Percentiles rank a stretch among this genome's conserved stretches.
These are phyloP conservation scores for Tragelaphus scriptus DNA, from an alignment of 2,113 vertebrate genomes.

Conservation along the genomic window DNA sequence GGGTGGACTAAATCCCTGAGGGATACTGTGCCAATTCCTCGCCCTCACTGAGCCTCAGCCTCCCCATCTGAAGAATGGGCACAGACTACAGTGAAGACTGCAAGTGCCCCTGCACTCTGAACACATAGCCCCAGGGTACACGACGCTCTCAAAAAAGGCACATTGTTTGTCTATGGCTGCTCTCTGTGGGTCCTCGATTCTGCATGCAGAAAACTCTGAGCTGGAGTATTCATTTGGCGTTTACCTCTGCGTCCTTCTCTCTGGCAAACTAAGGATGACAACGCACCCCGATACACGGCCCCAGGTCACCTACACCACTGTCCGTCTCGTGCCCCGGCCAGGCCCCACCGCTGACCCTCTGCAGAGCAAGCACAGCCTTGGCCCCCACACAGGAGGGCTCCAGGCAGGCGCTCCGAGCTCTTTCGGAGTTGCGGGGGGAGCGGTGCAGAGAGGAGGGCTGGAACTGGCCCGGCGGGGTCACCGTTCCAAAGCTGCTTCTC, in stretches of 20 bases:
- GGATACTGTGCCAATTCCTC: neutral
- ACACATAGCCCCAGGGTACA: fast-evolving
- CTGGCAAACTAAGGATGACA: neutral
- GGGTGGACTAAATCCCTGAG: neutral
- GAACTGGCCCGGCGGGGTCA: fast-evolving
- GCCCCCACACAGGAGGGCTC: fast-evolving
- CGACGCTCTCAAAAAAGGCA: fast-evolving
- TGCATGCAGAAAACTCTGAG: fast-evolving
- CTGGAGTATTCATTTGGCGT: fast-evolving
- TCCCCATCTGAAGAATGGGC: neutral
- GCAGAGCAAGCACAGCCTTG: fast-evolving
- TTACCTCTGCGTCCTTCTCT: neutral
- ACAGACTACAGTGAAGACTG: neutral
- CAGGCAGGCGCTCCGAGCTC: neutral
- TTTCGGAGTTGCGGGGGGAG: fast-evolving
- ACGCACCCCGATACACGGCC: neutral
- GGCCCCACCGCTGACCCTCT: neutral
- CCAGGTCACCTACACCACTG: fast-evolving
- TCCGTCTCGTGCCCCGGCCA: fast-evolving
- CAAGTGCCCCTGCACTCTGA: fast-evolving
- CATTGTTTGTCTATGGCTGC: fast-evolving
- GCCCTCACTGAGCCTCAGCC: neutral
- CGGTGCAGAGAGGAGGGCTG: too few species aligned
- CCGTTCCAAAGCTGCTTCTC: neutral
- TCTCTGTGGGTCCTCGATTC: too few species aligned